Evolutionary conservation across 2,888 invertebrate genomes (phyloP).

Genomic region (Anticlea derivata): DNA sequence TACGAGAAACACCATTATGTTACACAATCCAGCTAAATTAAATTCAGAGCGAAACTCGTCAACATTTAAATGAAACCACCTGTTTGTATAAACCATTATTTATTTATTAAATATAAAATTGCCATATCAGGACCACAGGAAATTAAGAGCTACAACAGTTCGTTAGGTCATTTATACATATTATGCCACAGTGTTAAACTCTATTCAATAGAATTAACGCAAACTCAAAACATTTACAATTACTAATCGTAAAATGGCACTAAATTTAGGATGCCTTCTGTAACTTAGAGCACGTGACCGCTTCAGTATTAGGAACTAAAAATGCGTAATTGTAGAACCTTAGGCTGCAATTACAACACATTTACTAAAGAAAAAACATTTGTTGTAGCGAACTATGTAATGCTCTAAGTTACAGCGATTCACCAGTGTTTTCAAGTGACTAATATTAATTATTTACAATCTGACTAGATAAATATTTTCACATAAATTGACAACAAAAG

Average conservation of each 20-base stretch:
- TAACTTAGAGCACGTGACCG: constrained; percentile 28
- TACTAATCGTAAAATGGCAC: constrained; percentile 57
- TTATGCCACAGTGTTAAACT: constrained; percentile 67
- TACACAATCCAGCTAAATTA: constrained; percentile 20
- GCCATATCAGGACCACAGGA: constrained; percentile 67
- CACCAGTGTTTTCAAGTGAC: constrained; percentile 16
- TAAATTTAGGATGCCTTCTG: constrained; percentile 39
- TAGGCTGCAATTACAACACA: not conserved
- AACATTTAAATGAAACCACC: constrained; percentile 36
- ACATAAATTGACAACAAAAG: constrained; percentile 67
- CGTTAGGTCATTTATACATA: constrained; percentile 52
- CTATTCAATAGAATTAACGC: constrained; percentile 76
- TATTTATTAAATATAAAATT: constrained; percentile 79
- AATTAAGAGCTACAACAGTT: constrained; percentile 68
- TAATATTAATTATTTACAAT: constrained; percentile 51
- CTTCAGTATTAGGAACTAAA: constrained; percentile 18
- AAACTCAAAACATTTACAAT: constrained; percentile 69
- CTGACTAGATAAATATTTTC: constrained; percentile 48
- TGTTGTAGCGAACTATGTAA: not conserved
- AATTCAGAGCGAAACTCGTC: constrained; percentile 12
- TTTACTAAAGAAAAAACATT: not conserved
- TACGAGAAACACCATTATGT: constrained; percentile 19
- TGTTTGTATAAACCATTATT: constrained; percentile 64
- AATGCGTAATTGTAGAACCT: constrained; percentile 5
- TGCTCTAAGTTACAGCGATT: constrained; percentile 38